phyloP scores from a whole-genome alignment of 2,888 invertebrate genomes.

The Trisateles emortualis region DNA sequence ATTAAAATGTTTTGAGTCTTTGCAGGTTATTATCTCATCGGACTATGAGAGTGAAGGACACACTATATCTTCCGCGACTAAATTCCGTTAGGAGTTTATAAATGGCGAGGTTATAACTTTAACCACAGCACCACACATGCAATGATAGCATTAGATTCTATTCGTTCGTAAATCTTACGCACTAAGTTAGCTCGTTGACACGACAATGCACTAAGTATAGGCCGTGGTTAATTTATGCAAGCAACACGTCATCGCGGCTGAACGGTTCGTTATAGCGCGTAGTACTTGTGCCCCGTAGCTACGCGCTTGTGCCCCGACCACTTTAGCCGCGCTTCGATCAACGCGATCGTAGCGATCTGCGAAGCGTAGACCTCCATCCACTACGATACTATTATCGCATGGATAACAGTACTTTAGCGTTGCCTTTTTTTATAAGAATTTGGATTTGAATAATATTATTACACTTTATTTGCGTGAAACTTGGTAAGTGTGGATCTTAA shows the following conservation, averaged over 20 bases:
- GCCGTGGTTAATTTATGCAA: conserved; percentile 43
- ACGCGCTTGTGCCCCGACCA: conserved; percentile 18
- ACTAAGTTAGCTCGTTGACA: conserved; percentile 25
- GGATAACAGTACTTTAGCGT: too few species aligned
- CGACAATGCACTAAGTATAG: conserved; percentile 30
- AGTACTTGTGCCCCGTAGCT: conserved; percentile 20
- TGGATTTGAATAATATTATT: too few species aligned
- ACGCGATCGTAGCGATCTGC: conserved; percentile 32
- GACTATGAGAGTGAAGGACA: too few species aligned
- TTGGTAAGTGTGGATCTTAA: too few species aligned
- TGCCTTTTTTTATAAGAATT: too few species aligned
- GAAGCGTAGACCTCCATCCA: conserved; percentile 29
- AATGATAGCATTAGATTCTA: neutral
- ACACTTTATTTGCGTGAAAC: too few species aligned
- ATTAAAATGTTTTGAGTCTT: too few species aligned
- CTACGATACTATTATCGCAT: neutral
- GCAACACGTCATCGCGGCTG: conserved; percentile 42
- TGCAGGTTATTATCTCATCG: too few species aligned
- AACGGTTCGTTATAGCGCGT: conserved; percentile 17
- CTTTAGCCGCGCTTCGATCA: conserved; percentile 32
- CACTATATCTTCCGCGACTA: too few species aligned
- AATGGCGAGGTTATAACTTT: too few species aligned
- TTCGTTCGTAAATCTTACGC: neutral
- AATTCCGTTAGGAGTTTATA: too few species aligned
- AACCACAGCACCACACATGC: neutral